A percentile compares a stretch with the other conserved stretches of the same genome.
Evolutionary conservation across 2,113 vertebrate species (phyloP).

Genomic region (Zapornia atra): DNA sequence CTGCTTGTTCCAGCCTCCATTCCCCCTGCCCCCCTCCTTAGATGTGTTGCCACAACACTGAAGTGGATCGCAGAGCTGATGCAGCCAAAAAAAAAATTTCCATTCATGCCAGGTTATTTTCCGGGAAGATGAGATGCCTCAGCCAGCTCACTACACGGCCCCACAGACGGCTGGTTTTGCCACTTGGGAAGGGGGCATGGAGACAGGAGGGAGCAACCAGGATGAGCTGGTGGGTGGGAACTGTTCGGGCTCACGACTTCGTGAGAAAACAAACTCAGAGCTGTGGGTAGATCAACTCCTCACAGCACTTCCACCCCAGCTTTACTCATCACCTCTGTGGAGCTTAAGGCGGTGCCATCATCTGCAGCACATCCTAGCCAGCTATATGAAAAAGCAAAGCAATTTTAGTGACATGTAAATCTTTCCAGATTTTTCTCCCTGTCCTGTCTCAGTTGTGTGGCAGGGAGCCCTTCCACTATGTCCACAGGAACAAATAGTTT

Average conservation of each 20-base stretch:
- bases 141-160: not conserved
- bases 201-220: not conserved
- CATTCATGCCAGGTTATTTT: not conserved
- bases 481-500: not conserved
- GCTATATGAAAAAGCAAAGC: not conserved
- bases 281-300: not conserved
- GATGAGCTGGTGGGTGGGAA: not conserved
- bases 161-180: fast-evolving
- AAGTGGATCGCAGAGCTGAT: not conserved
- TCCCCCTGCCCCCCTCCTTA: too few relatives aligned
- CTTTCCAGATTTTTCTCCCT: not conserved
- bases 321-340: fast-evolving
- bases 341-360: not conserved
- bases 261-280: not conserved
- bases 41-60: constrained; percentile 32
- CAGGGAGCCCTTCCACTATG: not conserved
- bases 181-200: not conserved
- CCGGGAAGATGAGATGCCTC: not conserved
- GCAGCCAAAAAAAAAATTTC: not conserved
- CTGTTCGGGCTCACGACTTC: fast-evolving
- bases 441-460: fast-evolving
- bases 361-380: not conserved
- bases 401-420: not conserved
- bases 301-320: fast-evolving
- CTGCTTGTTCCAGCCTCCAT: not conserved